These are phyloP conservation scores for Cosmopolites sordidus DNA, from an alignment of 2,888 invertebrate genomes.

Conservation along the genomic window DNA sequence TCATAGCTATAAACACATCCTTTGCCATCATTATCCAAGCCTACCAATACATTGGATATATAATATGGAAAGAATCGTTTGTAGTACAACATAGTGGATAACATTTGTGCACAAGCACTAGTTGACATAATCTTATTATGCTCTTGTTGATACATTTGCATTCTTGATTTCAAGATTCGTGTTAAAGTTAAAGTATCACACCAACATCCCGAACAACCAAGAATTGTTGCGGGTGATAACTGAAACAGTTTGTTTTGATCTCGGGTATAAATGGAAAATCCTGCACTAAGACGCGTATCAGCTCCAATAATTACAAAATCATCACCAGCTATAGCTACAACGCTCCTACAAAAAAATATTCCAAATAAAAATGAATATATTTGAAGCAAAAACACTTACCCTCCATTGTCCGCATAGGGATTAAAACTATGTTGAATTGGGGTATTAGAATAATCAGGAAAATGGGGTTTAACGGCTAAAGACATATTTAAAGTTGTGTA, in stretches of 20 bases:
- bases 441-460: conserved; percentile 41
- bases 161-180: conserved; percentile 73
- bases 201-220: conserved; percentile 97
- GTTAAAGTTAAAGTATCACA: conserved; percentile 93
- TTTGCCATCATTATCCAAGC: conserved; percentile 87
- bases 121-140: conserved; percentile 92
- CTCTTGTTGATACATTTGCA: conserved; percentile 94
- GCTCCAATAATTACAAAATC: conserved; percentile 94
- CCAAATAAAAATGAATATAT: conserved; percentile 7
- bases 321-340: conserved; percentile 93
- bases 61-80: conserved; percentile 98
- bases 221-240: conserved; percentile 75
- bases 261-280: conserved; percentile 85
- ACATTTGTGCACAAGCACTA: conserved; percentile 90
- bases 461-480: conserved; percentile 31
- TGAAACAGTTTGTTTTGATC: conserved; percentile 84
- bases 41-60: conserved; percentile 90
- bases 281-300: conserved; percentile 89
- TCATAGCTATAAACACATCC: conserved; percentile 96
- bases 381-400: conserved; percentile 50
- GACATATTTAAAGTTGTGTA: conserved; percentile 18
- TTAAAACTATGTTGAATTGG: conserved; percentile 54
- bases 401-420: conserved; percentile 75
- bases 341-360: conserved; percentile 62
- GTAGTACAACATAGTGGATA: conserved; percentile 93